Conservation (phyloP, 2,113 vertebrate species). For the Odocoileus virginianus region DNA sequence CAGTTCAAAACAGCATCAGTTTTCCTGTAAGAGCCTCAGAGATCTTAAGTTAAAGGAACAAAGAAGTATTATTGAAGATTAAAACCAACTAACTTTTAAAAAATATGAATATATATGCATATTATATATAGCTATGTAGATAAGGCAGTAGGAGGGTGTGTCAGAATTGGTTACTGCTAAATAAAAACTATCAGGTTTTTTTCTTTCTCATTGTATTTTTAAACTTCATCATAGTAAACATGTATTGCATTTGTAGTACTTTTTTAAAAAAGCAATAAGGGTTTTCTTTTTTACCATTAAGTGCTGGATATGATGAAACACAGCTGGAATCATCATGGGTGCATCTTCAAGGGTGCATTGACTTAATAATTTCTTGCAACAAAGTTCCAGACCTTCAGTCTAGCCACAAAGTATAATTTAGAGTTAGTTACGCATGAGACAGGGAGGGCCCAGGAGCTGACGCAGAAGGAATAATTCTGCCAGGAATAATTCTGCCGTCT, state of each 20-base stretch:
- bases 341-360: not conserved
- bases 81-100: not conserved
- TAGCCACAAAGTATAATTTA: not conserved
- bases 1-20: not conserved
- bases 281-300: not conserved
- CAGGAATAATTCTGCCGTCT: not conserved
- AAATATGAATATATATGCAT: not conserved
- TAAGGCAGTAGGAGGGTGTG: not conserved
- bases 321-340: not conserved
- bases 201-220: not conserved
- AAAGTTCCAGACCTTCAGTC: not conserved
- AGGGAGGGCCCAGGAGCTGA: not conserved
- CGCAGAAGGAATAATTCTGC: not conserved
- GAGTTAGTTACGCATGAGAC: not conserved
- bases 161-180: slow-evolving; percentile 20
- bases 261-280: not conserved
- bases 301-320: not conserved
- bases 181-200: not conserved
- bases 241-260: not conserved
- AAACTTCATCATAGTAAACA: not conserved
- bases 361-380: slow-evolving; percentile 16
- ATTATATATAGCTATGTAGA: not conserved
- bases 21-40: not conserved
- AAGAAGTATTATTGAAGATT: not conserved
- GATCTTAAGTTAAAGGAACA: not conserved